phyloP scores from a whole-genome alignment of 1,140 invertebrate genomes.

The Cephus cinctus region DNA sequence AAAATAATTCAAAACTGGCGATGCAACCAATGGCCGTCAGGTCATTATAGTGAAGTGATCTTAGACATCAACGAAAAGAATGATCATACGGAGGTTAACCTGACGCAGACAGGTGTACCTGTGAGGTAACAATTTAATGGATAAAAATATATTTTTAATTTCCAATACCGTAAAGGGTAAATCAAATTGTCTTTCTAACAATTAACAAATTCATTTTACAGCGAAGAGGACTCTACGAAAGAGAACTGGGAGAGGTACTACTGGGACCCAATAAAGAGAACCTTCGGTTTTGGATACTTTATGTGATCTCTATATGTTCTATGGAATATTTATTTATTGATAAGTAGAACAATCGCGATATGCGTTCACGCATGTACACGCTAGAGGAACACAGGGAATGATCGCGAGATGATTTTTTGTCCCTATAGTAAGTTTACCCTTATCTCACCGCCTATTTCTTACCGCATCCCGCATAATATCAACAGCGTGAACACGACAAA shows the following conservation, averaged over 20 bases:
- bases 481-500: too few species aligned
- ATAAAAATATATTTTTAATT: too few species aligned
- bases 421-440: too few species aligned
- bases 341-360: slow-evolving; percentile 32
- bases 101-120: slow-evolving; percentile 82
- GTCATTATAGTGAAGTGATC: slow-evolving; percentile 87
- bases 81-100: slow-evolving; percentile 78
- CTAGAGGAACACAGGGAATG: too few species aligned
- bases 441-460: too few species aligned
- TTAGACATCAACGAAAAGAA: slow-evolving; percentile 81
- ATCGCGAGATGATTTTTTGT: too few species aligned
- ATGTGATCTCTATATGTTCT: slow-evolving; percentile 58
- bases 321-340: slow-evolving; percentile 36
- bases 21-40: slow-evolving; percentile 90
- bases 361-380: slow-evolving; percentile 1
- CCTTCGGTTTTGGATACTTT: slow-evolving; percentile 87
- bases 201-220: slow-evolving; percentile 38
- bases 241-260: slow-evolving; percentile 92
- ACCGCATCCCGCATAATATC: too few species aligned
- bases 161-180: too few species aligned
- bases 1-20: slow-evolving; percentile 94
- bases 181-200: not conserved
- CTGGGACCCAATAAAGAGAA: slow-evolving; percentile 88
- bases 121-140: slow-evolving; percentile 58
- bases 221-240: slow-evolving; percentile 77